Percentiles rank a stretch among this genome's conserved stretches.
Evolutionary conservation across 2,797 vertebrate genomes (phyloP).

Genomic region (Natrix natrix): DNA sequence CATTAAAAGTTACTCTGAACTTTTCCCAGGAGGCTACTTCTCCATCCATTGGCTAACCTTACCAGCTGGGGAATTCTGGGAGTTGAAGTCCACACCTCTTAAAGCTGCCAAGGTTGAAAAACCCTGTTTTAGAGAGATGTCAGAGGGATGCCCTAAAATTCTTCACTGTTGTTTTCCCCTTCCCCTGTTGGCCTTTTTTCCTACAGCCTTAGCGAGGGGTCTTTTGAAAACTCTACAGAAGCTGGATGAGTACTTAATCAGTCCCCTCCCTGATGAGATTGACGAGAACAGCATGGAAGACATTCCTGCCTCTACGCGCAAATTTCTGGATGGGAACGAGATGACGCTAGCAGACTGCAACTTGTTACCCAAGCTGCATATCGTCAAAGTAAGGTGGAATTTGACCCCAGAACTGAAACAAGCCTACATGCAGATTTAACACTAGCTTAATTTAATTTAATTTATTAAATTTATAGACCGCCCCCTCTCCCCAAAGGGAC

Average conservation of each 20-base stretch:
- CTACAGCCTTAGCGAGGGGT: slow-evolving; percentile 84
- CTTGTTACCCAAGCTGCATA: slow-evolving; percentile 95
- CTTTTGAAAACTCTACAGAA: slow-evolving; percentile 96
- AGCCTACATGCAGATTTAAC: too few species aligned
- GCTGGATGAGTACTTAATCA: slow-evolving; percentile 91
- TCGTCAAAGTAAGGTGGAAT: slow-evolving; percentile 84
- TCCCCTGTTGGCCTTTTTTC: rapidly evolving
- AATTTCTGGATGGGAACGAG: slow-evolving; percentile 92
- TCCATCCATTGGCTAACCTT: neutral
- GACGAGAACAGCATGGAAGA: slow-evolving; percentile 97
- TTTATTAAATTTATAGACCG: too few species aligned
- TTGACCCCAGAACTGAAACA: too few species aligned
- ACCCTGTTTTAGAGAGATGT: neutral
- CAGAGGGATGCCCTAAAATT: neutral
- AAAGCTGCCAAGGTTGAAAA: neutral
- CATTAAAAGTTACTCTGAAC: too few species aligned
- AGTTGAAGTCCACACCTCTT: neutral
- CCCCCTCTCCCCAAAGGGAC: too few species aligned
- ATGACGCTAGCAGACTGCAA: slow-evolving; percentile 98
- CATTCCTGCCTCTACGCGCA: slow-evolving; percentile 81
- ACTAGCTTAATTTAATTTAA: too few species aligned
- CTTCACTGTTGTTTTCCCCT: neutral
- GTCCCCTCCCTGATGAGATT: slow-evolving; percentile 92
- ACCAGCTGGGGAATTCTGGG: neutral
- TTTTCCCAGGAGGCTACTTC: neutral